phyloP scores from a whole-genome alignment of 2,113 vertebrate species.

The Empidonax traillii region DNA sequence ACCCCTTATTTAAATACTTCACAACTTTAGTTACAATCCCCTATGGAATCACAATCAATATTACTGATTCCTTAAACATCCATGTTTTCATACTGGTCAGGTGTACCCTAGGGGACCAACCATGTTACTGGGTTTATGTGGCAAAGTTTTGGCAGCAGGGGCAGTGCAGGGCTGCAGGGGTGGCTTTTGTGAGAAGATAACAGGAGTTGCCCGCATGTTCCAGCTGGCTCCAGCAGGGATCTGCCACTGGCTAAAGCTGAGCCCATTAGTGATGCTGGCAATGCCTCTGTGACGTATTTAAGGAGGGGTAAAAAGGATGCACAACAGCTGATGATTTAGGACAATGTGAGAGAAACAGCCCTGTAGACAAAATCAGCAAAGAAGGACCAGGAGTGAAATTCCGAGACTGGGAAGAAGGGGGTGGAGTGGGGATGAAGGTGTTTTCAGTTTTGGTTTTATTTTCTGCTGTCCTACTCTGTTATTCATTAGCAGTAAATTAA shows the following conservation, averaged over 20 bases:
- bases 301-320: background rate
- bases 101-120: background rate
- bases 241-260: background rate
- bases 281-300: background rate
- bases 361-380: background rate
- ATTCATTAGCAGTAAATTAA: background rate
- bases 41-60: fast-evolving
- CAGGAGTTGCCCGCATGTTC: background rate
- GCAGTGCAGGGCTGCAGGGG: fast-evolving
- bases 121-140: background rate
- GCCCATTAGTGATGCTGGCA: background rate
- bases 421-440: background rate
- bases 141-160: background rate
- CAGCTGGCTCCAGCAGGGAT: background rate
- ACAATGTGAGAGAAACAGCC: background rate
- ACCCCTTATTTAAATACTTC: background rate
- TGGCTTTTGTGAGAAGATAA: background rate
- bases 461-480: background rate
- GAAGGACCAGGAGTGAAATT: background rate
- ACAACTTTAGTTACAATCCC: background rate
- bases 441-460: background rate
- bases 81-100: background rate
- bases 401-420: background rate
- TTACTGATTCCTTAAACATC: background rate
- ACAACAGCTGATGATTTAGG: background rate